Percentiles rank a stretch among this genome's conserved stretches.
phyloP scores from a whole-genome alignment of 2,888 invertebrate genomes.

The Poecilobothrus nobilitatus region DNA sequence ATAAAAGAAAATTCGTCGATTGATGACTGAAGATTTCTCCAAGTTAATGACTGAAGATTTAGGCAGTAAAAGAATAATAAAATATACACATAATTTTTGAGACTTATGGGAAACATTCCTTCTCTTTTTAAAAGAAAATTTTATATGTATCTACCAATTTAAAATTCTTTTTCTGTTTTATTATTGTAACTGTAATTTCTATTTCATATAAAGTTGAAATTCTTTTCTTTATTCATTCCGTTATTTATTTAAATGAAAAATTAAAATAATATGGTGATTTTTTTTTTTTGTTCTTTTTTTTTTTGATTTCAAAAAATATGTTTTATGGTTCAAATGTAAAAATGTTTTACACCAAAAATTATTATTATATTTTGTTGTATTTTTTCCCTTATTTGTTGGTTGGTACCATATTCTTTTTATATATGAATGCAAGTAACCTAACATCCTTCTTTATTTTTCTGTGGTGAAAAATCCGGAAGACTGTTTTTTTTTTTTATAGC shows the following conservation, averaged over 20 bases:
- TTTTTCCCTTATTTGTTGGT: no score
- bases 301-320: neutral
- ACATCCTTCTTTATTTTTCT: neutral
- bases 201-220: no score
- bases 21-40: no score
- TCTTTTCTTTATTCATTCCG: no score
- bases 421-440: neutral
- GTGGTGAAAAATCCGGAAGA: neutral
- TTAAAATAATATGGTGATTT: neutral
- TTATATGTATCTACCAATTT: no score
- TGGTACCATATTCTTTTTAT: no score
- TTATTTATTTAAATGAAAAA: neutral
- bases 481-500: neutral
- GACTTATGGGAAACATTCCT: no score
- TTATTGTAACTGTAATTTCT: neutral
- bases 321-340: neutral
- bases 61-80: no score
- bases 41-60: no score
- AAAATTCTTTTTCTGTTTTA: neutral
- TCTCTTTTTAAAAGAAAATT: no score
- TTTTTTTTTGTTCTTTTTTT: neutral
- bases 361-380: neutral
- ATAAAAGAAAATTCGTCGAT: no score
- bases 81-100: no score
- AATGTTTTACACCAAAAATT: neutral